phyloP scores from a whole-genome alignment of 2,888 invertebrate species.

The Yponomeuta evonymella region DNA sequence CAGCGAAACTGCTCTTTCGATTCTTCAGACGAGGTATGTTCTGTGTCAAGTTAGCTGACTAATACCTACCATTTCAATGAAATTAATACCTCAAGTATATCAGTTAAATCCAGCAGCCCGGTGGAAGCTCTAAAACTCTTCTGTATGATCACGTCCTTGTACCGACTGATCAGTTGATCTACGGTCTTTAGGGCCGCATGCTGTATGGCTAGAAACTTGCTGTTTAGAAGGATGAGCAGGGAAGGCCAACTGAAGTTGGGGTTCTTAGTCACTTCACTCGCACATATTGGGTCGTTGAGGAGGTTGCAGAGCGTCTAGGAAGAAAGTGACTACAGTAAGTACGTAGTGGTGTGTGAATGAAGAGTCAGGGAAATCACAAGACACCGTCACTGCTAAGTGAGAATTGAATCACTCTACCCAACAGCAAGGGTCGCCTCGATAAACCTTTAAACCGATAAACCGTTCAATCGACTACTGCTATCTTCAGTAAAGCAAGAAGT shows the following conservation, averaged over 20 bases:
- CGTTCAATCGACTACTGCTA: no score
- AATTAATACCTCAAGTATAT: constrained; percentile 64
- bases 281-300: constrained; percentile 65
- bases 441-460: no score
- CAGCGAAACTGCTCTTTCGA: no score
- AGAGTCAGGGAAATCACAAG: no score
- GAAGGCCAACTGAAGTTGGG: constrained; percentile 67
- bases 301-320: constrained; percentile 63
- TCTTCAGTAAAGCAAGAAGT: no score
- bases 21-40: no score
- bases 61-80: no score
- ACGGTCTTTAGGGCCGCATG: constrained; percentile 63
- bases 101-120: constrained; percentile 64
- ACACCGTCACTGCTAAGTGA: no score
- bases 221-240: constrained; percentile 61
- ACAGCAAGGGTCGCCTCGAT: no score
- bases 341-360: no score
- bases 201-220: constrained; percentile 69
- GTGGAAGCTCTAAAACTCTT: constrained; percentile 66
- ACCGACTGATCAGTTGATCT: constrained; percentile 61
- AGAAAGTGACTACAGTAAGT: not conserved
- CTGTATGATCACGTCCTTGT: constrained; percentile 64
- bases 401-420: no score
- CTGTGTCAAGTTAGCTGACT: no score
- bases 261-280: constrained; percentile 62